Conservation (phyloP, 1,140 invertebrate species). For the Drosophila nigrodunni region DNA sequence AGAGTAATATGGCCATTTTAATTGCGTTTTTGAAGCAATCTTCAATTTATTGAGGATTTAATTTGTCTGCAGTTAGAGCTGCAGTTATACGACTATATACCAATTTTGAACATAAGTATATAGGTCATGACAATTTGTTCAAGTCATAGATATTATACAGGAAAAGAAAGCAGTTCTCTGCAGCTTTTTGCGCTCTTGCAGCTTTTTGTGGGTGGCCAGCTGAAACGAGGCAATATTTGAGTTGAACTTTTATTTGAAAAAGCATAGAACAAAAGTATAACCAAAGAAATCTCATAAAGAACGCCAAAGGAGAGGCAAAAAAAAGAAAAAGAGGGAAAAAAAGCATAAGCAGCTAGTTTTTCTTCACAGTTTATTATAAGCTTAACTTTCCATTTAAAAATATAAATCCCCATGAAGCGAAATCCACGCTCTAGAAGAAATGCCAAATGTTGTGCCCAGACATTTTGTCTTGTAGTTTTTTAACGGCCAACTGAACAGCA, state of each 20-base stretch:
- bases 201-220: neutral
- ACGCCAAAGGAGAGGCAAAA: neutral
- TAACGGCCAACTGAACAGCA: conserved; percentile 53
- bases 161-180: neutral
- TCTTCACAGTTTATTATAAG: conserved; percentile 79
- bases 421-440: conserved; percentile 58
- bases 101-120: neutral
- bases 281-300: conserved; percentile 28
- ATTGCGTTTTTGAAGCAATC: conserved; percentile 29
- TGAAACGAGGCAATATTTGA: conserved; percentile 6
- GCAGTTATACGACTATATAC: neutral
- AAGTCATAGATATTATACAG: neutral
- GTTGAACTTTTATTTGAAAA: neutral
- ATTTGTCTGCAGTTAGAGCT: conserved; percentile 15
- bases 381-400: conserved; percentile 82
- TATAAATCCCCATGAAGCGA: conserved; percentile 73
- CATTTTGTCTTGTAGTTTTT: conserved; percentile 72
- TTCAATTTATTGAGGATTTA: conserved; percentile 19
- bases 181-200: neutral
- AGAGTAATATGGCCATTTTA: conserved; percentile 38
- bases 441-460: conserved; percentile 67
- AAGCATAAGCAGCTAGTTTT: conserved; percentile 72
- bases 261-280: neutral
- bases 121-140: conserved; percentile 9
- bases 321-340: neutral